Conservation (phyloP, 2,113 vertebrate species). For the Patagioenas fasciata region DNA sequence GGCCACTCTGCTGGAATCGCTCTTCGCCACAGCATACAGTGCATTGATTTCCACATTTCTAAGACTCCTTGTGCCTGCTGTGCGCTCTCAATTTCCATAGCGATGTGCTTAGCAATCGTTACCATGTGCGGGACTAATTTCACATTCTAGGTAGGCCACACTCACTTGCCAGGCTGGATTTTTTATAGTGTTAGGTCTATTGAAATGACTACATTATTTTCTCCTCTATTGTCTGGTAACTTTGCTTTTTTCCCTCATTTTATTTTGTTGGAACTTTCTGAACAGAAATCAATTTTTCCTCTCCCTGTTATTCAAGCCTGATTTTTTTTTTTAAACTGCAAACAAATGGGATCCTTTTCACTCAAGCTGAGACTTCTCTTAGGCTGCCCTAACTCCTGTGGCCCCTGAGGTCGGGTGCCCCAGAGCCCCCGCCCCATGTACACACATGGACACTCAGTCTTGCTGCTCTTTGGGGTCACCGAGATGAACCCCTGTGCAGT, state of each 20-base stretch:
- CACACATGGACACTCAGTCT: neutral
- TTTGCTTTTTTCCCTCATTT: neutral
- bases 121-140: neutral
- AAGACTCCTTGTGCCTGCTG: neutral
- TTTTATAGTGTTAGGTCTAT: neutral
- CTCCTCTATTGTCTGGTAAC: neutral
- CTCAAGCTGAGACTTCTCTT: neutral
- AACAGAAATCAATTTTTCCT: neutral
- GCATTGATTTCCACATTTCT: neutral
- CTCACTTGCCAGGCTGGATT: neutral
- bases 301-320: neutral
- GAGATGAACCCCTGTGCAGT: neutral
- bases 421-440: neutral
- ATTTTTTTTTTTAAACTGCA: neutral
- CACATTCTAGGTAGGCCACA: neutral
- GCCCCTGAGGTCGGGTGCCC: neutral
- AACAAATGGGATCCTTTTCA: neutral
- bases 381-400: neutral
- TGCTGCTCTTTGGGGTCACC: neutral
- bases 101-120: neutral
- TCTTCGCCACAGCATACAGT: neutral
- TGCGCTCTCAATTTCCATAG: slow-evolving; percentile 3
- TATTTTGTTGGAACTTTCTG: neutral
- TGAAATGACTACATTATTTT: neutral
- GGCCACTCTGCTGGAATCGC: neutral